Evolutionary conservation across 2,113 vertebrate species (phyloP).

Genomic region (Pontoporia blainvillei): DNA sequence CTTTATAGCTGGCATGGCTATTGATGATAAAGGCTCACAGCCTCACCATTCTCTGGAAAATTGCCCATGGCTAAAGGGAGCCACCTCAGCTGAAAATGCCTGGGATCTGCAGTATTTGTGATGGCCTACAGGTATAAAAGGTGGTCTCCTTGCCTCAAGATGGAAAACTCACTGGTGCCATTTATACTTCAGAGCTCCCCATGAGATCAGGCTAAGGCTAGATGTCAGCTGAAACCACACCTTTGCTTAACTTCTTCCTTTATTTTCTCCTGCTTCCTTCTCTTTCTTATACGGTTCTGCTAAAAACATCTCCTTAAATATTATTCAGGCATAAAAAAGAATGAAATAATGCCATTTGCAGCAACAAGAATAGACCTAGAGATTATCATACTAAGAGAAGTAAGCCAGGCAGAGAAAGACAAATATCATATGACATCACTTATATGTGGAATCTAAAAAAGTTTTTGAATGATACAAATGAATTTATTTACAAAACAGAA

Average conservation of each 20-base stretch:
- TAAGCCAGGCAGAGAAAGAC: neutral
- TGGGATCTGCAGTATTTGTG: neutral
- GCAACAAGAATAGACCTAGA: neutral
- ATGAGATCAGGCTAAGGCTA: neutral
- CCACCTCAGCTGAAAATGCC: too few relatives aligned
- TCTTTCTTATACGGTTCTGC: neutral
- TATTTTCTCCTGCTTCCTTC: neutral
- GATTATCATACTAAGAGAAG: neutral
- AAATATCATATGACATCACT: neutral
- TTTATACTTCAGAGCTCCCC: neutral
- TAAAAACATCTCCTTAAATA: neutral
- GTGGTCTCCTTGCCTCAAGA: neutral
- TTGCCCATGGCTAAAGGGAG: neutral
- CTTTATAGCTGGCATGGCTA: neutral
- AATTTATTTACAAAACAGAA: neutral
- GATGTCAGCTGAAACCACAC: neutral
- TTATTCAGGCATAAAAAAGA: neutral
- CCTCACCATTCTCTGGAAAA: neutral
- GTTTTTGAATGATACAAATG: neutral
- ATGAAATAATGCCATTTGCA: neutral
- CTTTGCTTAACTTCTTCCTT: neutral
- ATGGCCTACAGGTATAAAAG: neutral
- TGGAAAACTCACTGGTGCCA: neutral
- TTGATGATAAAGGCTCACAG: neutral
- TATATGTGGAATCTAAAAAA: neutral